Evolutionary conservation across 2,888 invertebrate species (phyloP).

Genomic region (Pediacus dermestoides): DNA sequence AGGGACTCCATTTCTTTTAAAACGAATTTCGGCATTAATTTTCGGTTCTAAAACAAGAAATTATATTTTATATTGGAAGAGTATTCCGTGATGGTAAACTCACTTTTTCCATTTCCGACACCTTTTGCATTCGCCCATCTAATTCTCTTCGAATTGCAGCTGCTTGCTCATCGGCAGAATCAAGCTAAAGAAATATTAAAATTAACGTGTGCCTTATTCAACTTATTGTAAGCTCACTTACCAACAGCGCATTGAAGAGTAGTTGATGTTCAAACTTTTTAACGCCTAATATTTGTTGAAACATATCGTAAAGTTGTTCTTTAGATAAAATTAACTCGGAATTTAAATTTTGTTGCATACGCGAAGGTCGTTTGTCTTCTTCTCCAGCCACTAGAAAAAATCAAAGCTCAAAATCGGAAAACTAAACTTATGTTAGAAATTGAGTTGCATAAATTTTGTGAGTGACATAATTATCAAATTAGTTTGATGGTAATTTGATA

Average conservation of each 20-base stretch:
- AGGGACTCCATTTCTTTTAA: constrained; percentile 99
- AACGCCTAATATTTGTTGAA: constrained; percentile 96
- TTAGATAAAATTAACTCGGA: constrained; percentile 95
- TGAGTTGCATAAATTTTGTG: background rate
- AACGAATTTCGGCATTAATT: constrained; percentile 98
- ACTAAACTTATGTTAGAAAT: constrained; percentile 10
- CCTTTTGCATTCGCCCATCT: constrained; percentile 95
- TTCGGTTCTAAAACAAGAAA: constrained; percentile 70
- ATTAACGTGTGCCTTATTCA: background rate
- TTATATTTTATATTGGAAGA: constrained; percentile 11
- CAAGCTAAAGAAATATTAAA: constrained; percentile 63
- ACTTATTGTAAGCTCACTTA: constrained; percentile 44
- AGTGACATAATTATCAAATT: constrained; percentile 11
- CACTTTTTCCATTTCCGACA: constrained; percentile 96
- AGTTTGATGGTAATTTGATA: no score
- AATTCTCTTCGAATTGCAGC: constrained; percentile 98
- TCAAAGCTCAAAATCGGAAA: constrained; percentile 8
- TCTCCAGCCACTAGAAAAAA: constrained; percentile 62
- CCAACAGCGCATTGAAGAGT: constrained; percentile 96
- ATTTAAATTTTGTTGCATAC: constrained; percentile 86
- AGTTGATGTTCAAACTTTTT: constrained; percentile 99
- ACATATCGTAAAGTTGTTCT: constrained; percentile 99
- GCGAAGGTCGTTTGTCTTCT: constrained; percentile 82
- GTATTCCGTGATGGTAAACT: constrained; percentile 15
- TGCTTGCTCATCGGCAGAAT: constrained; percentile 99